Percentiles rank a stretch among this genome's conserved stretches.
Evolutionary conservation across 1,140 invertebrate genomes (phyloP).

Genomic region (Myzus persicae): DNA sequence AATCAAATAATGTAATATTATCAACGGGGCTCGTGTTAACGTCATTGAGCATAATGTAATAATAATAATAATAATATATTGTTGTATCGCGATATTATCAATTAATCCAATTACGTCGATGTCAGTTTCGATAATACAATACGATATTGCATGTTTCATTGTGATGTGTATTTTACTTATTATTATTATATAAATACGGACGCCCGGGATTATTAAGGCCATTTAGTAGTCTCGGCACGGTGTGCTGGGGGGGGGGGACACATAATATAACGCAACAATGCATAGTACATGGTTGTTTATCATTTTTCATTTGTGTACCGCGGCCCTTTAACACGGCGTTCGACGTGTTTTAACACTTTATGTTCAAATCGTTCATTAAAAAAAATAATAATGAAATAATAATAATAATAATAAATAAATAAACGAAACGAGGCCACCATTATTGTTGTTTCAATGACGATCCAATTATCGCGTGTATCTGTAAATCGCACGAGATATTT

Average conservation of each 20-base stretch:
- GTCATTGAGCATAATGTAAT: neutral
- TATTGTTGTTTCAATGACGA: neutral
- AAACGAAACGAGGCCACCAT: neutral
- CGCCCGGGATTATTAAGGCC: neutral
- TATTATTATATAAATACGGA: neutral
- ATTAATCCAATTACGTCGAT: conserved; percentile 1
- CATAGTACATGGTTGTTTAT: neutral
- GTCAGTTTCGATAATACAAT: neutral
- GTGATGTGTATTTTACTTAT: conserved; percentile 8
- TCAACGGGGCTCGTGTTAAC: neutral
- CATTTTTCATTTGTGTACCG: neutral
- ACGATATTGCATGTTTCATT: neutral
- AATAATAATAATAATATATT: neutral
- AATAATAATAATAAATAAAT: neutral
- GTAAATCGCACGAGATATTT: neutral
- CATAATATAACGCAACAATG: neutral
- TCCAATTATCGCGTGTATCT: neutral
- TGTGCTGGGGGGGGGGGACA: neutral
- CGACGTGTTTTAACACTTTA: neutral
- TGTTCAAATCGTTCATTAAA: conserved; percentile 1
- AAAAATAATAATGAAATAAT: neutral
- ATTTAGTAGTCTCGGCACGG: neutral
- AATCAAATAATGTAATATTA: neutral
- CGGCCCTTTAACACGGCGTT: neutral
- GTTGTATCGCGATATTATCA: neutral